phyloP scores from a whole-genome alignment of 1,140 invertebrate species.

The Drosophila chauvacae region DNA sequence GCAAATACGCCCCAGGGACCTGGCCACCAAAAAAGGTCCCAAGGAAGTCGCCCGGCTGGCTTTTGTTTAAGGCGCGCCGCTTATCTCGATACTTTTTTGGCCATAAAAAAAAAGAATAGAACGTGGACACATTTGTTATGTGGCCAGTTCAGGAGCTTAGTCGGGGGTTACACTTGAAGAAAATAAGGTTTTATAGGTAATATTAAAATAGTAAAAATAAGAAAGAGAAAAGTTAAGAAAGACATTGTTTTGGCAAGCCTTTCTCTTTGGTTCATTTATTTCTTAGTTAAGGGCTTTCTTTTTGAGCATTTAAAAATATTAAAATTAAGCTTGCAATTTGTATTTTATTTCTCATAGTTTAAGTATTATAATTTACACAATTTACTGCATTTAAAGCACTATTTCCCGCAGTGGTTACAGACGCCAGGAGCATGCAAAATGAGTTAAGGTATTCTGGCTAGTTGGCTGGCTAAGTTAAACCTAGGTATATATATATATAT shows the following conservation, averaged over 20 bases:
- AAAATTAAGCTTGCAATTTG: neutral
- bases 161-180: neutral
- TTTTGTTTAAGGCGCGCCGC: slow-evolving; percentile 62
- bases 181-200: neutral
- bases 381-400: neutral
- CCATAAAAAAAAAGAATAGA: slow-evolving; percentile 51
- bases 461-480: neutral
- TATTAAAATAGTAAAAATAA: too few species aligned
- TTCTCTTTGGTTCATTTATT: too few species aligned
- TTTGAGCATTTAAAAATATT: neutral
- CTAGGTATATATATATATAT: neutral
- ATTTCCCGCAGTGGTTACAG: neutral
- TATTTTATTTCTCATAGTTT: too few species aligned
- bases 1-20: slow-evolving; percentile 37
- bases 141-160: slow-evolving; percentile 30
- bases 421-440: slow-evolving; percentile 12
- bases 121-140: slow-evolving; percentile 67
- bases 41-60: slow-evolving; percentile 43
- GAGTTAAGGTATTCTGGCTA: neutral
- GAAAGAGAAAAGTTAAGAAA: neutral
- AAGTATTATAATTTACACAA: neutral
- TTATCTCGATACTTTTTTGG: slow-evolving; percentile 80
- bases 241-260: accelerated
- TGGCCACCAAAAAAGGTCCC: slow-evolving; percentile 17
- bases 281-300: neutral